phyloP scores from a whole-genome alignment of 2,797 vertebrate genomes.

The Sternarchorhynchus goeldii region DNA sequence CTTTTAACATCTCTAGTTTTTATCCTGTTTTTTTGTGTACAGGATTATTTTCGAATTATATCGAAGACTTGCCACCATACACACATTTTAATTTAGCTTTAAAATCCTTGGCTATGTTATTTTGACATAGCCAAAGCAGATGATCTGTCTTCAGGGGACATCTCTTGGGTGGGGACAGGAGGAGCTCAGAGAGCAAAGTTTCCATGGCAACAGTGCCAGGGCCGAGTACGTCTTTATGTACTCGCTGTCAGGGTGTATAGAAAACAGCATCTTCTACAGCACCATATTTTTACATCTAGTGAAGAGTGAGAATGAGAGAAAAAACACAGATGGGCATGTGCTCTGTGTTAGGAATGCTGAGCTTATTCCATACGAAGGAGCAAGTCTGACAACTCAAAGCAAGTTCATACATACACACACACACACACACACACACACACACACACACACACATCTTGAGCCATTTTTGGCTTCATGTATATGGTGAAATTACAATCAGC shows the following conservation, averaged over 20 bases:
- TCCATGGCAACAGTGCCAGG: slow-evolving; percentile 57
- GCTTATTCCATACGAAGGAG: not conserved
- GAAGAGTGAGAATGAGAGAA: not conserved
- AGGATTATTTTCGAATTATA: not conserved
- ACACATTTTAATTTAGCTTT: not conserved
- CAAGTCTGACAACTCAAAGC: not conserved
- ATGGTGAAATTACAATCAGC: not conserved
- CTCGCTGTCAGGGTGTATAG: not conserved
- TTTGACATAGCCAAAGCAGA: not conserved
- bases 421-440: not conserved
- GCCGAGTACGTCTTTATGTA: slow-evolving; percentile 6
- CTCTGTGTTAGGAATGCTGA: not conserved
- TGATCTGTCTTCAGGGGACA: slow-evolving; percentile 42
- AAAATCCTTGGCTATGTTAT: slow-evolving; percentile 14
- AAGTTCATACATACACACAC: not conserved
- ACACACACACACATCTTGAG: not conserved
- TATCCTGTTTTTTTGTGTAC: not conserved
- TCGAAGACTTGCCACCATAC: too few species aligned
- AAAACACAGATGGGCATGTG: not conserved
- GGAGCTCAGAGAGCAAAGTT: slow-evolving; percentile 48
- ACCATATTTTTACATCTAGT: not conserved
- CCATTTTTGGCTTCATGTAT: not conserved
- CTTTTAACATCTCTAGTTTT: not conserved
- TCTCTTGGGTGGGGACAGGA: slow-evolving; percentile 46
- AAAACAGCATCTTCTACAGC: not conserved